These are phyloP conservation scores for Stenchaetothrips biformis DNA, from an alignment of 2,888 invertebrate species.

Conservation along the genomic window DNA sequence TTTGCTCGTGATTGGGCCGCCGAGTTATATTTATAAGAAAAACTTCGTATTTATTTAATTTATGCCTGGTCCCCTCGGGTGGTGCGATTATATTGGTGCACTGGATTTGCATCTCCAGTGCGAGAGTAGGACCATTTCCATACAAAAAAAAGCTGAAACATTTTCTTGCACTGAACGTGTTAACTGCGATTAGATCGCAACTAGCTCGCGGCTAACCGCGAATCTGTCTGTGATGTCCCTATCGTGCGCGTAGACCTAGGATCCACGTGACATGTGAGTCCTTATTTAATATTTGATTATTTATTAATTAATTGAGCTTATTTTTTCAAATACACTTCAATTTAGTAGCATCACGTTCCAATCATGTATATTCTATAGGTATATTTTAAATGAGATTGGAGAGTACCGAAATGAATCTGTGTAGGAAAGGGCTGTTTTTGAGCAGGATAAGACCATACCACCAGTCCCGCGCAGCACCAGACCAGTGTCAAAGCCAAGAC, in stretches of 20 bases:
- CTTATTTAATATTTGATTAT: background rate
- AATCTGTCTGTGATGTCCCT: slow-evolving; percentile 22
- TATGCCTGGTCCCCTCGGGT: too few relatives aligned
- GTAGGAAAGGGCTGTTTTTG: background rate
- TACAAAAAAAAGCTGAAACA: too few relatives aligned
- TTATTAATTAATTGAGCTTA: background rate
- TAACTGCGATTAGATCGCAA: background rate
- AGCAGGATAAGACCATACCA: too few relatives aligned
- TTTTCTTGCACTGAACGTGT: too few relatives aligned
- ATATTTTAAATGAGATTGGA: background rate
- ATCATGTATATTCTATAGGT: background rate
- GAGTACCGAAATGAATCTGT: background rate
- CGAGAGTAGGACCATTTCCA: too few relatives aligned
- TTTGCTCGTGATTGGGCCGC: too few relatives aligned
- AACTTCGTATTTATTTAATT: too few relatives aligned
- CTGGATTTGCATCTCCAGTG: too few relatives aligned
- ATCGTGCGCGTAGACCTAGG: slow-evolving; percentile 1
- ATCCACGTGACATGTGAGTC: background rate
- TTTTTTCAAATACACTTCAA: background rate
- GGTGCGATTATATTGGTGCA: too few relatives aligned
- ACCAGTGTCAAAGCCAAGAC: too few relatives aligned
- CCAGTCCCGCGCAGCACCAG: too few relatives aligned
- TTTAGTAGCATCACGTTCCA: slow-evolving; percentile 10
- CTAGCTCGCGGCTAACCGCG: background rate
- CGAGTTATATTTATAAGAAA: too few relatives aligned